Conservation (phyloP, 2,113 vertebrate species). For the Apaloderma vittatum region DNA sequence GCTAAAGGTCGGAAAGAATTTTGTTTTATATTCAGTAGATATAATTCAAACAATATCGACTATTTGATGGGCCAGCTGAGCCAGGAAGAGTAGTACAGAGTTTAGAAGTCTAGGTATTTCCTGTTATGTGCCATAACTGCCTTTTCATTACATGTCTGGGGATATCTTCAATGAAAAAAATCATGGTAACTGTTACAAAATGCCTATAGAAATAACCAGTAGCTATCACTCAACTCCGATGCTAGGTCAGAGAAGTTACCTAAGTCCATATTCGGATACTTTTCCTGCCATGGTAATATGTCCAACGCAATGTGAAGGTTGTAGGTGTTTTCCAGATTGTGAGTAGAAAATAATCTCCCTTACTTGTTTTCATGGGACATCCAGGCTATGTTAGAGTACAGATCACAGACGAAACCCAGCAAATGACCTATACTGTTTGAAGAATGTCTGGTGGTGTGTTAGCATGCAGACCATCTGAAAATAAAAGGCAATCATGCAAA, state of each 20-base stretch:
- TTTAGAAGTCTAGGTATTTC: neutral
- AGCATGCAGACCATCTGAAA: accelerated
- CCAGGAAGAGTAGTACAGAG: neutral
- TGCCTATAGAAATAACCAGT: neutral
- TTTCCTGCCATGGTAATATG: neutral
- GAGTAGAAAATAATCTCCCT: neutral
- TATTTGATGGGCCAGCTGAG: neutral
- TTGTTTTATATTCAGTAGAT: neutral
- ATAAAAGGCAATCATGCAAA: neutral
- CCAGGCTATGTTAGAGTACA: neutral
- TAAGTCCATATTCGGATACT: neutral
- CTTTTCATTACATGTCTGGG: neutral
- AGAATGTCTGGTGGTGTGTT: neutral
- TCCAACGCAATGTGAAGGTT: neutral
- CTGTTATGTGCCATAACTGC: neutral
- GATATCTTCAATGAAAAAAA: neutral
- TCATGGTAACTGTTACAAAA: neutral
- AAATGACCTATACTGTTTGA: neutral
- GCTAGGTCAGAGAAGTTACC: neutral
- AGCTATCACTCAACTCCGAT: neutral
- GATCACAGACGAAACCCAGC: neutral
- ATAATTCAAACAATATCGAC: neutral
- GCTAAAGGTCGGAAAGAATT: neutral
- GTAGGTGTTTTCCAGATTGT: neutral
- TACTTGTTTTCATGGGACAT: neutral